Evolutionary conservation across 2,797 vertebrate genomes (phyloP).

Genomic region (Masticophis lateralis): DNA sequence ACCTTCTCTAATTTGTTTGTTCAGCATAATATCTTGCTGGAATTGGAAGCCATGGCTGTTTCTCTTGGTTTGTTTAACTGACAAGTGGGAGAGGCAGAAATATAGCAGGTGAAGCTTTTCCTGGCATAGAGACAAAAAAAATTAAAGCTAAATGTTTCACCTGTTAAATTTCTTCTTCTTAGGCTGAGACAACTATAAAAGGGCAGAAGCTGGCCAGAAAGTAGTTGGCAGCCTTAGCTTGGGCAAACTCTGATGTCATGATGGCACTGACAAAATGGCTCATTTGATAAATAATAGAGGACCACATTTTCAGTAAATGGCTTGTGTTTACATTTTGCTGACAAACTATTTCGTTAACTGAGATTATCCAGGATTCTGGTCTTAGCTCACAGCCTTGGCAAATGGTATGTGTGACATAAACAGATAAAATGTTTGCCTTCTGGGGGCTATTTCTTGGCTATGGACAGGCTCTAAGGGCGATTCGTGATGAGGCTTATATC

Average conservation of each 20-base stretch:
- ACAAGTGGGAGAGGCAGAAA: conserved; percentile 15
- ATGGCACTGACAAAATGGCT: background rate
- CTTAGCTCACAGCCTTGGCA: conserved; percentile 7
- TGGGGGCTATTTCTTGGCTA: background rate
- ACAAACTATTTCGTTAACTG: conserved; percentile 14
- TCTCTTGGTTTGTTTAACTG: conserved; percentile 30
- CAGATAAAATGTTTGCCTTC: conserved; percentile 11
- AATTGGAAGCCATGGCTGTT: conserved; percentile 41
- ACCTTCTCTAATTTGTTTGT: conserved; percentile 27
- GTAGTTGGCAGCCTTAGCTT: background rate
- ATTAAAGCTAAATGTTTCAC: background rate
- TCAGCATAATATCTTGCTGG: conserved; percentile 32
- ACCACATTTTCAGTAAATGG: background rate
- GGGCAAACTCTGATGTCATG: background rate
- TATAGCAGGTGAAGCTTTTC: conserved; percentile 14
- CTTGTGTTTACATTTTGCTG: conserved; percentile 2
- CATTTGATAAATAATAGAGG: background rate
- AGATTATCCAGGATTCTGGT: conserved; percentile 14
- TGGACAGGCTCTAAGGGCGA: background rate
- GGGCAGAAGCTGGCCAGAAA: background rate
- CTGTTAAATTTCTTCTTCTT: background rate
- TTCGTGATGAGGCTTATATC: background rate
- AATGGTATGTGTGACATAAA: conserved; percentile 1
- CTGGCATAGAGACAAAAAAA: background rate
- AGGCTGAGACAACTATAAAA: background rate